A percentile compares a stretch with the other conserved stretches of the same genome.
phyloP scores from a whole-genome alignment of 1,140 invertebrate genomes.

The Zaprionus nigranus region DNA sequence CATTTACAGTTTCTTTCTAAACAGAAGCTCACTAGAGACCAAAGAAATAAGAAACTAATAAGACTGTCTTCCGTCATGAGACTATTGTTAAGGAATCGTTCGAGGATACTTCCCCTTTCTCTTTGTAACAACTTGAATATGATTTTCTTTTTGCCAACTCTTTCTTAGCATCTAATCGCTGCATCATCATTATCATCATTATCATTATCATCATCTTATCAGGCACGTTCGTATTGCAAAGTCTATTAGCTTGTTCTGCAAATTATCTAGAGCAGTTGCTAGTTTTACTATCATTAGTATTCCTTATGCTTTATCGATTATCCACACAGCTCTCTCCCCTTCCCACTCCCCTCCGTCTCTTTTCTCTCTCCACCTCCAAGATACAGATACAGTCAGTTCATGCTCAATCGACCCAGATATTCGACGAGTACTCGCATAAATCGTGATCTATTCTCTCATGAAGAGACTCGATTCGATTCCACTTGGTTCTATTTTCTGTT shows the following conservation, averaged over 20 bases:
- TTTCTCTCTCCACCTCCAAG: neutral
- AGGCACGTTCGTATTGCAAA: neutral
- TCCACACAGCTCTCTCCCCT: conserved; percentile 19
- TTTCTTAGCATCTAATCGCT: neutral
- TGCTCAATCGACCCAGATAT: conserved; percentile 62
- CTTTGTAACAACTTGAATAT: neutral
- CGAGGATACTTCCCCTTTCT: neutral
- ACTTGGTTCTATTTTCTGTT: conserved; percentile 4
- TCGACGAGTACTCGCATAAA: conserved; percentile 21
- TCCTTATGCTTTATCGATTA: conserved; percentile 34
- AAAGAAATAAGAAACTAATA: neutral
- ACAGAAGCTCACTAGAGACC: neutral
- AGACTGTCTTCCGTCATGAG: neutral
- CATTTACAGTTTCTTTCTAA: neutral
- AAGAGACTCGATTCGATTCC: neutral
- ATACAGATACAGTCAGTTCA: conserved; percentile 21
- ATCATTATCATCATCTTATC: neutral
- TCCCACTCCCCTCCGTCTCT: conserved; percentile 22
- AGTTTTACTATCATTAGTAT: conserved; percentile 30
- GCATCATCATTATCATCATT: neutral
- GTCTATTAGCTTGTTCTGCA: conserved; percentile 16
- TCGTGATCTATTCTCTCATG: conserved; percentile 58
- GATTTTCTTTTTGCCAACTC: conserved; percentile 4
- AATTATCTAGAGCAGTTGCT: conserved; percentile 32
- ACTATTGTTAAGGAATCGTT: neutral